Percentiles rank a stretch among this genome's conserved stretches.
phyloP scores from a whole-genome alignment of 2,113 vertebrate genomes.

The Sciurus niger region DNA sequence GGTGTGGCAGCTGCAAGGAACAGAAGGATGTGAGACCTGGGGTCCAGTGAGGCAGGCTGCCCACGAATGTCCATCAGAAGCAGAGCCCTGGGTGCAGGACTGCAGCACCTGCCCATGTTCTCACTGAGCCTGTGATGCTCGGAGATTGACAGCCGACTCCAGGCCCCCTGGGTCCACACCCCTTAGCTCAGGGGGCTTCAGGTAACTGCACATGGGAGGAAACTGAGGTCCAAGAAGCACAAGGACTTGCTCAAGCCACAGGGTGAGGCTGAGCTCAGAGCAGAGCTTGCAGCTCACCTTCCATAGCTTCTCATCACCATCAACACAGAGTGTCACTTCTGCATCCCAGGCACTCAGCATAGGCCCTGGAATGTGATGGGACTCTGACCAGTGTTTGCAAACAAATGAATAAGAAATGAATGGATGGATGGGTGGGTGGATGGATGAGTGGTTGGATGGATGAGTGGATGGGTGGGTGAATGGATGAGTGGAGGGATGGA shows the following conservation, averaged over 20 bases:
- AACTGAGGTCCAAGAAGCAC: neutral
- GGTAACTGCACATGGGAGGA: neutral
- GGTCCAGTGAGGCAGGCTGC: neutral
- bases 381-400: neutral
- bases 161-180: accelerated
- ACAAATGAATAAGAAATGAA: neutral
- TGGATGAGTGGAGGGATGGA: too few relatives aligned
- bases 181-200: accelerated
- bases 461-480: neutral
- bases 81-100: neutral
- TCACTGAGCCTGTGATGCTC: too few relatives aligned
- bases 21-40: neutral
- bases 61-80: neutral
- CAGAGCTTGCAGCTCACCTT: neutral
- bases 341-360: neutral
- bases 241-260: neutral
- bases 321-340: too few relatives aligned
- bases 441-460: neutral
- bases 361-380: neutral
- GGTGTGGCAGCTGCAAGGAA: neutral
- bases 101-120: accelerated
- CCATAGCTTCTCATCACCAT: neutral
- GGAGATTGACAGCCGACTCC: accelerated
- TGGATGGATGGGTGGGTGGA: neutral
- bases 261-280: neutral